A percentile compares a stretch with the other conserved stretches of the same genome.
Evolutionary conservation across 1,140 invertebrate genomes (phyloP).

Genomic region (Frieseomelitta varia): DNA sequence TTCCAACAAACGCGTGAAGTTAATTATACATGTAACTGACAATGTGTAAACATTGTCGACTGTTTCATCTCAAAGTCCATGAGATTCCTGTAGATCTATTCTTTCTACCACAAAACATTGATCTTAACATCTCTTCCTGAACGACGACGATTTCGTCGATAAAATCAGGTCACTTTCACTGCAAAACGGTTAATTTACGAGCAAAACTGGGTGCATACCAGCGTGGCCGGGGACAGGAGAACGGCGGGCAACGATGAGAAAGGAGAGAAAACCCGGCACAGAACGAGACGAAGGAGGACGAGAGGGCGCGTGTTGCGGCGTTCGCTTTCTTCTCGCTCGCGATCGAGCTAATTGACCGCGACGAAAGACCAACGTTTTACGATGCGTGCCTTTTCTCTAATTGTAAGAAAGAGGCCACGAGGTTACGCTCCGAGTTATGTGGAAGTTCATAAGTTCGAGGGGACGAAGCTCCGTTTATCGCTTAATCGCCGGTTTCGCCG

Average conservation of each 20-base stretch:
- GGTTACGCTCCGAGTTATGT: background rate
- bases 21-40: too few species aligned
- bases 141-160: slow-evolving; percentile 26
- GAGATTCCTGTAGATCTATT: too few species aligned
- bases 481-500: background rate
- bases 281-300: background rate
- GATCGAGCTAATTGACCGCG: slow-evolving; percentile 42
- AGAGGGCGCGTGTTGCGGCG: background rate
- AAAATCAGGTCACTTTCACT: slow-evolving; percentile 53
- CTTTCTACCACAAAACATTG: too few species aligned
- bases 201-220: slow-evolving; percentile 22
- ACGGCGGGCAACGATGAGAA: background rate
- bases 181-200: slow-evolving; percentile 54
- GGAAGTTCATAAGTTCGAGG: background rate
- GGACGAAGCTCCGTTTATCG: background rate
- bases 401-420: background rate
- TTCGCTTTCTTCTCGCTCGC: slow-evolving; percentile 47
- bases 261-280: background rate
- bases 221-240: background rate
- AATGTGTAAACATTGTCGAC: too few species aligned
- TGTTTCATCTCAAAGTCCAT: too few species aligned
- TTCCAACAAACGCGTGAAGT: too few species aligned
- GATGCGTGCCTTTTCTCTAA: slow-evolving; percentile 3
- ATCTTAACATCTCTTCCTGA: slow-evolving; percentile 4
- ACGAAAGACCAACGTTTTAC: slow-evolving; percentile 25